Conservation (phyloP, 2,113 vertebrate species). For the Pygoscelis adeliae region DNA sequence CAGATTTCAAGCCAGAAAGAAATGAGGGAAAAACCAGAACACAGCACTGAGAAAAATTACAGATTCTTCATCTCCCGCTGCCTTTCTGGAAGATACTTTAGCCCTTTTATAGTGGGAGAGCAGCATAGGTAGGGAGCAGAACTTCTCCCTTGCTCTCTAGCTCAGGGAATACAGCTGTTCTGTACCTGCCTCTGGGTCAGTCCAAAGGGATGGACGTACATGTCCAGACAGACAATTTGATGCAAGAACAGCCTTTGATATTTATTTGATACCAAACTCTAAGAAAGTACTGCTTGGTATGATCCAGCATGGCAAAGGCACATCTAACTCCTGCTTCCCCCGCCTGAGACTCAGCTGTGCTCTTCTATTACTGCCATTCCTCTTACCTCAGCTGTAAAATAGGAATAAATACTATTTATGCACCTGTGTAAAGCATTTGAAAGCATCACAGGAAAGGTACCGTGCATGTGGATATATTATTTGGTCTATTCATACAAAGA, state of each 20-base stretch:
- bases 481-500: not conserved
- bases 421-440: not conserved
- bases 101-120: not conserved
- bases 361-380: not conserved
- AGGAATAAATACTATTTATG: not conserved
- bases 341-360: not conserved
- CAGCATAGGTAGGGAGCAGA: not conserved
- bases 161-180: not conserved
- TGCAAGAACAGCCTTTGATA: not conserved
- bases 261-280: not conserved
- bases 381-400: not conserved
- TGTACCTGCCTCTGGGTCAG: not conserved
- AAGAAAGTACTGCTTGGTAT: not conserved
- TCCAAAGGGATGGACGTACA: accelerated
- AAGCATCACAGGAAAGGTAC: not conserved
- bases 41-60: not conserved
- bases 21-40: not conserved
- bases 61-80: not conserved
- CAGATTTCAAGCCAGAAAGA: not conserved
- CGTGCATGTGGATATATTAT: not conserved
- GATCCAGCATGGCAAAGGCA: not conserved
- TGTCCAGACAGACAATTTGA: not conserved
- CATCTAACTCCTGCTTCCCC: not conserved
- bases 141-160: not conserved
- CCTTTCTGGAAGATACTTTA: not conserved